Conservation (phyloP, 2,797 vertebrate genomes). For the Telmatherina bonti region DNA sequence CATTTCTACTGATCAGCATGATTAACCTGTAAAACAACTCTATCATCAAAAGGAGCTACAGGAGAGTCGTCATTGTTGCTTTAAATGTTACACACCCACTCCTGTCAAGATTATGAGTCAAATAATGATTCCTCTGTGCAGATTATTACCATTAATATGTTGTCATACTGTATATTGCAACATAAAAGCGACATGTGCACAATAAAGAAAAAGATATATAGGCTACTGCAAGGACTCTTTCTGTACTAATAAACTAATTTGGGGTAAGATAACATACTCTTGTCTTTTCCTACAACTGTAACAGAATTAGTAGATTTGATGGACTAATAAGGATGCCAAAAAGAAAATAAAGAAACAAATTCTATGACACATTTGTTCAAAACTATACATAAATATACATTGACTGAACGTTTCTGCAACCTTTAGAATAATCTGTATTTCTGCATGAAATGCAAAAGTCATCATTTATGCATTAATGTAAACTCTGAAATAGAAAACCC, state of each 20-base stretch:
- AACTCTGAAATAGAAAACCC: background rate
- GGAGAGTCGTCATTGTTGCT: slow-evolving; percentile 17
- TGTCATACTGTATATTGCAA: slow-evolving; percentile 15
- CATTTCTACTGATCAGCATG: slow-evolving; percentile 37
- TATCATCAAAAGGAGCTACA: slow-evolving; percentile 20
- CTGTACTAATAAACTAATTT: background rate
- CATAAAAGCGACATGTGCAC: slow-evolving; percentile 29
- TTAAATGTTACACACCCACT: background rate
- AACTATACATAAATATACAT: background rate
- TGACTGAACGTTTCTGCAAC: background rate
- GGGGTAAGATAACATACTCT: background rate
- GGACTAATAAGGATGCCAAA: background rate
- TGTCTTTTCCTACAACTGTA: background rate
- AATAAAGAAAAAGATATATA: slow-evolving; percentile 14
- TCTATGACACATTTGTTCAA: background rate
- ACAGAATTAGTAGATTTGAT: background rate
- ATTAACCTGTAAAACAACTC: slow-evolving; percentile 35
- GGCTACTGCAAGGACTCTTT: background rate
- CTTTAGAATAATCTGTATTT: background rate
- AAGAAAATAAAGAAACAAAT: background rate
- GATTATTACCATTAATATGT: background rate
- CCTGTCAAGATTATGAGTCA: background rate
- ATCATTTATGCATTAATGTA: background rate
- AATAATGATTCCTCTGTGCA: background rate
- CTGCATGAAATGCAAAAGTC: background rate